These are phyloP conservation scores for Trisateles emortualis DNA, from an alignment of 2,888 invertebrate genomes.

Conservation along the genomic window DNA sequence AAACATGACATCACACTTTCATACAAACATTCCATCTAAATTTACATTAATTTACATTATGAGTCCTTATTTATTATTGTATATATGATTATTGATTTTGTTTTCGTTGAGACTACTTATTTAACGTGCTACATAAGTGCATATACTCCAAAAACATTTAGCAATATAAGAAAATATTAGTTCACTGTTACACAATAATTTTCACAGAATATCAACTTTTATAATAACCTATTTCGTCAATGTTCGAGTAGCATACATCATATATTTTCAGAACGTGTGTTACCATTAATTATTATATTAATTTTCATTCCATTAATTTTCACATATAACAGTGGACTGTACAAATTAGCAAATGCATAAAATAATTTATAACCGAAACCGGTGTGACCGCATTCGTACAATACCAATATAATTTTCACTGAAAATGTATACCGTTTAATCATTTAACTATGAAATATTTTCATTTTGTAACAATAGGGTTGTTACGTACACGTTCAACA, in stretches of 20 bases:
- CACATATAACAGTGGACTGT: slow-evolving; percentile 24
- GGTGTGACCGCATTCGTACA: slow-evolving; percentile 26
- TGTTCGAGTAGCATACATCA: slow-evolving; percentile 10
- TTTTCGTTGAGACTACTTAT: too few relatives aligned
- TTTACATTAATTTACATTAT: too few relatives aligned
- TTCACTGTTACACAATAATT: neutral
- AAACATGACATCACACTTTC: too few relatives aligned
- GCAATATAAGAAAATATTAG: neutral
- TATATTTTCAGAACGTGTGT: slow-evolving; percentile 31
- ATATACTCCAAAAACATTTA: too few relatives aligned
- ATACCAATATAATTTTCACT: slow-evolving; percentile 11
- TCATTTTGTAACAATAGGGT: neutral
- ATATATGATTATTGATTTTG: too few relatives aligned
- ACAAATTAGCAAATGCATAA: slow-evolving; percentile 36
- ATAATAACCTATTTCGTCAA: slow-evolving; percentile 5
- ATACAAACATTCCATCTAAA: too few relatives aligned
- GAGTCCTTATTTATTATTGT: too few relatives aligned
- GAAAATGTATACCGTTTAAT: slow-evolving; percentile 4
- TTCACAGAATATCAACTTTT: slow-evolving; percentile 5
- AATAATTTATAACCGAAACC: slow-evolving; percentile 34
- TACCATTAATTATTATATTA: slow-evolving; percentile 29
- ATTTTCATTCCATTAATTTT: slow-evolving; percentile 38
- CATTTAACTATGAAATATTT: slow-evolving; percentile 1
- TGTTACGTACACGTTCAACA: neutral
- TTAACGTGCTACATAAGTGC: too few relatives aligned